Base-by-base conservation (phyloP, 2,888 invertebrate species). In the Villa cingulata region DNA sequence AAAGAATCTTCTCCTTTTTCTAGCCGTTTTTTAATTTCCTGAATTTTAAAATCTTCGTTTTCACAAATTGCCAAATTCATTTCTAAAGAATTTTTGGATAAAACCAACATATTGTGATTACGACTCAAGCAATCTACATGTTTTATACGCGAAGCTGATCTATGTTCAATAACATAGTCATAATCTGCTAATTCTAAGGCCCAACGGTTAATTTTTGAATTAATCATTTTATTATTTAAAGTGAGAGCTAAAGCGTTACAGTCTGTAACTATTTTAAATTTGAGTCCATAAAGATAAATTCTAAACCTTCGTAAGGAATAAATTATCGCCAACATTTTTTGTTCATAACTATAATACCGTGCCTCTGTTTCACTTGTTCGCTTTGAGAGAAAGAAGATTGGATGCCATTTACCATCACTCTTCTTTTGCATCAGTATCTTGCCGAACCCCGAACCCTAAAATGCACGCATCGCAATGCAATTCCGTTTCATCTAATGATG, bases 401-500 rank as follows among this genome's bases (percentile, higher is more conserved):
- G 29, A 12, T 12, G 29, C 9, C 12, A 9, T 32, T 12, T 32
- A 43, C 55, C 49, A 7, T n/a, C 6, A 10, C 10, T 10, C 20
- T 48, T 45, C 20, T 17, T 34, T 42, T 57, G 55, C 19, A 58
- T 10, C 15, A 57, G 34, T 10, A 59, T n/a, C n/a, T n/a, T n/a
- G n/a, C 49, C 9, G 57, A 48, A 17, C n/a, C n/a, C 58, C 59
- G 46, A 48, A 59, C 2, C 58, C 58, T 3, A 15, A 9, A 2
- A 48, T 9, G 48, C 55, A 54, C 2, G 58, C 59, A 49, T 60
- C 59, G 17, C 53, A 55, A 50, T 59, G 58, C 41, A 59, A 44
- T 48, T 60, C 55, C 4, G 58, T 61, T 45, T 56, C 29, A 10
- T 29, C 29, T 10, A 10, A 10, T 10, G 7, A 29, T 10, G 29